Evolutionary conservation across 2,888 invertebrate genomes (phyloP).

Genomic region (Chydorus sphaericus): DNA sequence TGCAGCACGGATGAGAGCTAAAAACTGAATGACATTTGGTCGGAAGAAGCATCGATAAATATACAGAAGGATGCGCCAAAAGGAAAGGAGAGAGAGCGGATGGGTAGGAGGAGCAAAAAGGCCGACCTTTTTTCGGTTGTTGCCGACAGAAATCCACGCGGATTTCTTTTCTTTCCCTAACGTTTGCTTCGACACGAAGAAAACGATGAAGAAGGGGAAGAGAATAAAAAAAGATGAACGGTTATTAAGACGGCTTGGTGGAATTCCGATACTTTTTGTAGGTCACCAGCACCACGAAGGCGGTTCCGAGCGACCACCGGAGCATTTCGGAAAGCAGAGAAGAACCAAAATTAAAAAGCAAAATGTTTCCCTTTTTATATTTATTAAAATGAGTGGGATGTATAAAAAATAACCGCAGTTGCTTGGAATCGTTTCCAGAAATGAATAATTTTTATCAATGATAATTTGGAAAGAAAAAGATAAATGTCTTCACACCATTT

Average conservation of each 20-base stretch:
- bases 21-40: no score
- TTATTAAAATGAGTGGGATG: no score
- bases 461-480: no score
- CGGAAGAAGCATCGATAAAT: no score
- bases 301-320: not conserved
- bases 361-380: no score
- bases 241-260: constrained; percentile 1
- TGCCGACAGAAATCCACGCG: not conserved
- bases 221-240: not conserved
- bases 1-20: no score
- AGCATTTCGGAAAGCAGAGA: not conserved
- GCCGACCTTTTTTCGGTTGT: not conserved
- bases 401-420: no score
- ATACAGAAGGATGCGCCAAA: not conserved
- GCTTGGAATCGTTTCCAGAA: no score
- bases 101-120: not conserved
- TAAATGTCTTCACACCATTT: no score
- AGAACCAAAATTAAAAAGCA: not conserved
- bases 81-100: not conserved
- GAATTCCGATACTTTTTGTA: constrained; percentile 4
- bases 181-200: not conserved
- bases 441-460: no score
- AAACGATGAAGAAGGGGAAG: not conserved
- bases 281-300: no score
- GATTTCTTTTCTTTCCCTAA: not conserved